Base-by-base conservation (phyloP, 1,140 invertebrate genomes). In the Cotesia glomerata region DNA sequence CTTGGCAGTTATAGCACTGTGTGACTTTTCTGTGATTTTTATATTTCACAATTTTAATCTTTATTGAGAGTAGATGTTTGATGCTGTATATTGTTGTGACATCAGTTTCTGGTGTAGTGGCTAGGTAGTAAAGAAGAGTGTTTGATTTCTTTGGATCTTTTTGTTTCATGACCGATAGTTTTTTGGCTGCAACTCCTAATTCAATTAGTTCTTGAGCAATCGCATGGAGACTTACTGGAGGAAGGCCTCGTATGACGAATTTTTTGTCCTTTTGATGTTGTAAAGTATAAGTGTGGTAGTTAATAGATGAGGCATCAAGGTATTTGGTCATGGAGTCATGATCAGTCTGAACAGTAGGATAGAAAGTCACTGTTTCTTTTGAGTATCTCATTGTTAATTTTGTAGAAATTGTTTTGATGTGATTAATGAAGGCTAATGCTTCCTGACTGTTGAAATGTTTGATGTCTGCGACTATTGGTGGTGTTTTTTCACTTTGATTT, bases 1-100 rank as follows among this genome's bases (percentile, higher is more conserved):
- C 9, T 71, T 76, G 77, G 35, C 75, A 78, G 4, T 70, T 49
- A 16, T 76, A 73, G 36, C 72, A 78, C 26, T 78, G 72, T 0
- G 77, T 73, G 13, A 70, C 36, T 18, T 70, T 70, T 36, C 75
- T 76, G 36, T 2, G 32, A 36, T 75, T 77, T 3, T 62, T 69
- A 36, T 75, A 73, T 39, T 39, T 39, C 36, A 1, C 36, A 5
- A 39, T 39, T 39, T 39, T 39, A 1, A 7, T 39, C 5, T 39
- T 39, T 9, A 39, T 5, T 39, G 36, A 14, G 11, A 11, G 36
- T n/a, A 64, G 32, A 1, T 64, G 36, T 64, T 14, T 64, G 4
- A 64, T 36, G 32, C 36, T 36, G 34, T 14, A 14, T n/a, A 64
- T 13, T 14, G 4, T 9, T 7, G 34, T 36, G 4, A 36, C 3